Conservation (phyloP, 1,140 invertebrate genomes). For the Maniola jurtina region DNA sequence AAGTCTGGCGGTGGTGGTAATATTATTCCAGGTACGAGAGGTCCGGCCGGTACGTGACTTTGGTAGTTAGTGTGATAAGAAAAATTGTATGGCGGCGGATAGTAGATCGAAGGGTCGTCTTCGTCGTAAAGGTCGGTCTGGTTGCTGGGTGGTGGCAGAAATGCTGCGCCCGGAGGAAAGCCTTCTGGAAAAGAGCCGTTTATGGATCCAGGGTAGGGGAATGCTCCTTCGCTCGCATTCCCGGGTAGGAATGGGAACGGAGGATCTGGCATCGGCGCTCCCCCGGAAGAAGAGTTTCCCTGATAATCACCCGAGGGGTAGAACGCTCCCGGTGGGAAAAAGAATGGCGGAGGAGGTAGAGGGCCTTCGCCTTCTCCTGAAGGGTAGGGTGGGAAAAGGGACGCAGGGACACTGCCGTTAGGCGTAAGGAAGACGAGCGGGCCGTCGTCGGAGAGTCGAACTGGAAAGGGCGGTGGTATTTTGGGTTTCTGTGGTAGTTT, state of each 20-base stretch:
- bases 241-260: conserved; percentile 79
- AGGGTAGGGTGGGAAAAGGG: conserved; percentile 70
- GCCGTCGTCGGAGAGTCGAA: conserved; percentile 88
- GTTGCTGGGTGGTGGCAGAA: conserved; percentile 85
- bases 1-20: conserved; percentile 92
- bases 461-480: conserved; percentile 93
- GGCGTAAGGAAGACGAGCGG: conserved; percentile 86
- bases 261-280: conserved; percentile 80
- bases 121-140: conserved; percentile 88
- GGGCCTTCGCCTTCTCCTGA: conserved; percentile 81
- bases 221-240: conserved; percentile 79
- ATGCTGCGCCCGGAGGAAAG: conserved; percentile 83
- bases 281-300: conserved; percentile 82
- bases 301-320: conserved; percentile 76
- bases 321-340: conserved; percentile 77
- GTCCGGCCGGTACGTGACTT: conserved; percentile 88
- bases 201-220: conserved; percentile 79
- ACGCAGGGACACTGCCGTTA: conserved; percentile 79
- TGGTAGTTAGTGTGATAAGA: conserved; percentile 88
- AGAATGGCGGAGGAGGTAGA: conserved; percentile 76
- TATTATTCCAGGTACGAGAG: conserved; percentile 91
- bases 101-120: conserved; percentile 93
- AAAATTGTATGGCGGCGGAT: conserved; percentile 93
- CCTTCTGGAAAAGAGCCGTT: conserved; percentile 79
- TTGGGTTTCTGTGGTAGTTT: conserved; percentile 86